These are phyloP conservation scores for Spilarctia lutea DNA, from an alignment of 2,888 invertebrate species.

Conservation along the genomic window DNA sequence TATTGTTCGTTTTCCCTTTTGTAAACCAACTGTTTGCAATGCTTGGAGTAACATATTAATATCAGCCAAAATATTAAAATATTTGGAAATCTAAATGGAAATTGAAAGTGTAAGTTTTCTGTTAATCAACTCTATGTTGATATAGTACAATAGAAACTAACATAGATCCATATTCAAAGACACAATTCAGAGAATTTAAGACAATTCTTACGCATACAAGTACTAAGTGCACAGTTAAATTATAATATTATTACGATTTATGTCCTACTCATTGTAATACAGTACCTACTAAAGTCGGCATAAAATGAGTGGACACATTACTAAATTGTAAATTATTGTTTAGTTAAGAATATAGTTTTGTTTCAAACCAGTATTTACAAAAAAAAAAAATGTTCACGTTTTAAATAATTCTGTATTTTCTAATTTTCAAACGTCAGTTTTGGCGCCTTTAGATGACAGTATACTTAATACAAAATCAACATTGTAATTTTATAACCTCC, in stretches of 20 bases:
- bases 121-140: background rate
- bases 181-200: too few species aligned
- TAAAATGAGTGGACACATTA: background rate
- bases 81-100: too few species aligned
- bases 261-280: background rate
- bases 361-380: too few species aligned
- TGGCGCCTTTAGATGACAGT: background rate
- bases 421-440: background rate
- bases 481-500: background rate
- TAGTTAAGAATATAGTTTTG: background rate
- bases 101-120: background rate
- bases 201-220: background rate
- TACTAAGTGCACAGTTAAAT: background rate
- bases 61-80: background rate
- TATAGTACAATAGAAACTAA: background rate
- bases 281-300: background rate
- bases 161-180: too few species aligned
- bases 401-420: background rate
- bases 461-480: background rate
- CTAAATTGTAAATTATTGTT: background rate
- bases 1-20: background rate
- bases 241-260: background rate
- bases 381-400: too few species aligned
- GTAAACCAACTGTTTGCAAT: background rate
- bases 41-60: too few species aligned